Evolutionary conservation across 2,797 vertebrate genomes (phyloP).

Genomic region (Fistularia commersonii): DNA sequence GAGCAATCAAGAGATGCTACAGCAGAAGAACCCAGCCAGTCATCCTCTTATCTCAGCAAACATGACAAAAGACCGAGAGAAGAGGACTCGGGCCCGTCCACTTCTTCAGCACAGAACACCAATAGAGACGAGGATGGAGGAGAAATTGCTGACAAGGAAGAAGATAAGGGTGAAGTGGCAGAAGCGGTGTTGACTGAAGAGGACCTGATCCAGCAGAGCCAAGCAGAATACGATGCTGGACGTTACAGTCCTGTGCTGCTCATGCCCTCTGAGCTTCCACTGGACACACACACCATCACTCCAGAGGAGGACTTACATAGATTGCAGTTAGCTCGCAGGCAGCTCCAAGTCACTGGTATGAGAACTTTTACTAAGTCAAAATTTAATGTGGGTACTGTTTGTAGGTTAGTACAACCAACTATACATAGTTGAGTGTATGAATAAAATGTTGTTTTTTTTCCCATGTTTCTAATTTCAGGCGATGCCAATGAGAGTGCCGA

Average conservation of each 20-base stretch:
- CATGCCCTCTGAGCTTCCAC: constrained; percentile 83
- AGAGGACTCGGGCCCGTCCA: constrained; percentile 34
- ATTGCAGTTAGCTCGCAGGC: constrained; percentile 83
- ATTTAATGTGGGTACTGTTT: neutral
- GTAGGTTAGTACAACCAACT: neutral
- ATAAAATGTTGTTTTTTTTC: neutral
- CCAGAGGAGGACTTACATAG: constrained; percentile 85
- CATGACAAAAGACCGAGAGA: constrained; percentile 10
- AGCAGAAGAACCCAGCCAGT: constrained; percentile 21
- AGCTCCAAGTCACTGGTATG: constrained; percentile 92
- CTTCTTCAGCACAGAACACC: constrained; percentile 25
- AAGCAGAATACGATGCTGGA: constrained; percentile 91
- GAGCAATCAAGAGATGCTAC: constrained; percentile 9
- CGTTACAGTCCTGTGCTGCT: constrained; percentile 91
- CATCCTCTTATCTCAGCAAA: constrained; percentile 35
- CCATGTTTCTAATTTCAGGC: constrained; percentile 62
- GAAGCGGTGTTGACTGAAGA: constrained; percentile 95
- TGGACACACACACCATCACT: constrained; percentile 86
- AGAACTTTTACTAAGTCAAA: neutral
- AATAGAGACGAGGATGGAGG: constrained; percentile 29
- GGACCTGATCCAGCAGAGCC: constrained; percentile 95
- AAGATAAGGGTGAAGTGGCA: constrained; percentile 68
- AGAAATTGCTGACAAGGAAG: constrained; percentile 48
- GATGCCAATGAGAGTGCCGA: constrained; percentile 91
- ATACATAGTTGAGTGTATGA: neutral